Percentiles rank a stretch among this genome's conserved stretches.
phyloP scores from a whole-genome alignment of 2,113 vertebrate genomes.

The Anolis sagrei region DNA sequence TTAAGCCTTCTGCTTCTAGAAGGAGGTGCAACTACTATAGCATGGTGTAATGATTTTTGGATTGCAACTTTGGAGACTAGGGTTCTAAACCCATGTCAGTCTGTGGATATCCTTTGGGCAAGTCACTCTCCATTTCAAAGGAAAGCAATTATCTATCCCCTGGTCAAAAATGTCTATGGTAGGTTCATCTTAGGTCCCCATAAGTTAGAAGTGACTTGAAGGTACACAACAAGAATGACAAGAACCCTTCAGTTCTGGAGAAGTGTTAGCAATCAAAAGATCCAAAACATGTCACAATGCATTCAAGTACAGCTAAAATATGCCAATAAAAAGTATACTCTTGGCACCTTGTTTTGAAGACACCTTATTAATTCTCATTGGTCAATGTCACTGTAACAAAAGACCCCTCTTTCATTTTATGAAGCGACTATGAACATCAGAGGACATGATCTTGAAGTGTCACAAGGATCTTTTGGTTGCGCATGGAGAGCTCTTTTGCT shows the following conservation, averaged over 20 bases:
- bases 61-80: no score
- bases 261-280: neutral
- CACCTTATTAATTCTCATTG: neutral
- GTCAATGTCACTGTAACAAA: neutral
- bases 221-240: no score
- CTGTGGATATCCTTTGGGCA: no score
- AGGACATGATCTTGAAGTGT: neutral
- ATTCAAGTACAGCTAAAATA: neutral
- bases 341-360: neutral
- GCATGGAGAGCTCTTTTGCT: neutral
- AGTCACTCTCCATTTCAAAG: no score
- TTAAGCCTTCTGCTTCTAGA: no score
- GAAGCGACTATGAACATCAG: no score
- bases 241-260: neutral
- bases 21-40: no score
- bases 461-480: neutral
- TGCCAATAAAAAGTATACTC: neutral
- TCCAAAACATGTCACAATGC: neutral
- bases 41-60: neutral
- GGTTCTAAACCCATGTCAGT: no score
- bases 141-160: no score
- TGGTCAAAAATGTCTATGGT: no score
- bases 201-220: no score
- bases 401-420: neutral
- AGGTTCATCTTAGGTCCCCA: no score